Percentiles rank a stretch among this genome's conserved stretches.
phyloP scores from a whole-genome alignment of 2,113 vertebrate genomes.

The Anhinga anhinga region DNA sequence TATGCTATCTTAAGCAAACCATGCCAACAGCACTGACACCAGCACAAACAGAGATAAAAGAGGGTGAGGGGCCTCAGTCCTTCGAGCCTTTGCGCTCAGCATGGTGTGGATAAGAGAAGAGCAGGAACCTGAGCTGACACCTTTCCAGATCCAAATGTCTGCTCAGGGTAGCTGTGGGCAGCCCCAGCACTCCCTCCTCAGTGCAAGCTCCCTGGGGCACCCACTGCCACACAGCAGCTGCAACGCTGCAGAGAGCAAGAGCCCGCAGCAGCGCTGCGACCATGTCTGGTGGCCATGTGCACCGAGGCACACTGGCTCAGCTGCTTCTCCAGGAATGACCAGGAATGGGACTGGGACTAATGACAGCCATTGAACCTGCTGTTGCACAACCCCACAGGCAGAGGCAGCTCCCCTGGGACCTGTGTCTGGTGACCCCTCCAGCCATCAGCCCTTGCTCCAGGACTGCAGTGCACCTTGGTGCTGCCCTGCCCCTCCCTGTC shows the following conservation, averaged over 20 bases:
- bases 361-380: neutral
- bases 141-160: neutral
- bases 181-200: neutral
- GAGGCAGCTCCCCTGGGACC: neutral
- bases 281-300: neutral
- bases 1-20: constrained; percentile 23
- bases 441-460: neutral
- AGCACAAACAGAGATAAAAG: neutral
- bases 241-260: neutral
- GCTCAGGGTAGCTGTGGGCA: accelerated
- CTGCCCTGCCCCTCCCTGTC: neutral
- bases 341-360: neutral
- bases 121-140: neutral
- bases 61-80: neutral
- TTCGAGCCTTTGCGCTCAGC: neutral
- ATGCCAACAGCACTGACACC: neutral
- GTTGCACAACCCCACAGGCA: neutral
- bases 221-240: neutral
- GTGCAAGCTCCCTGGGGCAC: neutral
- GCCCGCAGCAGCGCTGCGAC: neutral
- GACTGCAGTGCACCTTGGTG: neutral
- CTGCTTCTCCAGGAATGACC: neutral
- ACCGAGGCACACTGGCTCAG: neutral
- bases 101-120: neutral
- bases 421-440: neutral